These are phyloP conservation scores for Eudyptes chrysolophus DNA, from an alignment of 2,113 vertebrate species.

Conservation along the genomic window DNA sequence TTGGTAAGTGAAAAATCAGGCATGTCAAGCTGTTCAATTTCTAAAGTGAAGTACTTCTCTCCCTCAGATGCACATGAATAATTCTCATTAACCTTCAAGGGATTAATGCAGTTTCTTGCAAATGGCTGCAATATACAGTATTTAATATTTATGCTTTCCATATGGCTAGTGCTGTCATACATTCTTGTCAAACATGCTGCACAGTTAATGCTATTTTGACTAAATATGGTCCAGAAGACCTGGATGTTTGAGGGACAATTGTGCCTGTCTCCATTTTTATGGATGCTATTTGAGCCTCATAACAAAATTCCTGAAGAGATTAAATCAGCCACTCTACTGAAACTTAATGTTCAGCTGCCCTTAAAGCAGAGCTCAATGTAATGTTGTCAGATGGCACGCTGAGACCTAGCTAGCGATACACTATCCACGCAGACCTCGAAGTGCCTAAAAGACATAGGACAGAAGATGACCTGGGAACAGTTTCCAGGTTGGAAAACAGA, in stretches of 20 bases:
- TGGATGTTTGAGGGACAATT: constrained; percentile 30
- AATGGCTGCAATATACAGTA: constrained; percentile 70
- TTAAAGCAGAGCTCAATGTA: neutral
- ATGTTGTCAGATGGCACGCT: neutral
- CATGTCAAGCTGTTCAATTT: constrained; percentile 64
- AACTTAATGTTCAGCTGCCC: neutral
- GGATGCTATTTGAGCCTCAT: neutral
- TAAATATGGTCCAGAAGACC: neutral
- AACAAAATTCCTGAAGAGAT: constrained; percentile 16
- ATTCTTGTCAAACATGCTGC: constrained; percentile 64
- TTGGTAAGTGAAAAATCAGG: constrained; percentile 67
- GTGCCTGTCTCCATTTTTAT: constrained; percentile 49
- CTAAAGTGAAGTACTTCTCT: constrained; percentile 66
- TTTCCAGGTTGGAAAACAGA: neutral
- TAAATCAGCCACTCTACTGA: neutral
- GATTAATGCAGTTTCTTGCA: constrained; percentile 72
- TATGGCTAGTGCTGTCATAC: constrained; percentile 65
- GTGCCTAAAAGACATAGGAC: neutral
- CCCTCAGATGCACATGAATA: constrained; percentile 71
- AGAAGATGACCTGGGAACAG: neutral
- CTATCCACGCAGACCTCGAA: neutral
- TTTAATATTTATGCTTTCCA: constrained; percentile 73
- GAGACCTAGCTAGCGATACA: neutral
- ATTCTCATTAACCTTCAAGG: constrained; percentile 73
- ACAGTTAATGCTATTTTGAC: constrained; percentile 60